Conservation (phyloP, 1,140 invertebrate genomes). For the Globodera rostochiensis region DNA sequence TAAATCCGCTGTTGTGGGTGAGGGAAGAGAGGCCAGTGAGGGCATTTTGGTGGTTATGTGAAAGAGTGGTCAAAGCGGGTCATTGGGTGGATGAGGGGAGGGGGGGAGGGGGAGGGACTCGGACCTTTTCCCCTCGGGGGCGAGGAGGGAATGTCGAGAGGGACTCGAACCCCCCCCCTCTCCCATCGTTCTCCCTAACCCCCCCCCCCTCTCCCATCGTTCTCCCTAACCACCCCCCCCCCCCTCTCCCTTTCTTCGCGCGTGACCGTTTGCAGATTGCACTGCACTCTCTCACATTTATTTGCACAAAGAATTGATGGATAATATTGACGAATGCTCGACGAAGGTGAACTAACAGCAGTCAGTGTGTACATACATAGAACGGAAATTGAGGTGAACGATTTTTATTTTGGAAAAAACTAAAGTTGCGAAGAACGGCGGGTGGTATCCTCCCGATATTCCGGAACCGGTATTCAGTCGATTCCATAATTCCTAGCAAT, state of each 20-base stretch:
- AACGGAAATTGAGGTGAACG: too few relatives aligned
- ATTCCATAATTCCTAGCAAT: too few relatives aligned
- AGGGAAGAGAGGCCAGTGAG: constrained; percentile 10
- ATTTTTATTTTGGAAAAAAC: too few relatives aligned
- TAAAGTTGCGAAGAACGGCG: too few relatives aligned
- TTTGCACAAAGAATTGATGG: not conserved
- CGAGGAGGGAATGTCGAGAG: not conserved
- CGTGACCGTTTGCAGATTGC: not conserved
- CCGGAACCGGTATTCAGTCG: too few relatives aligned
- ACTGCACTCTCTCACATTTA: not conserved
- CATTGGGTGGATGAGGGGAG: not conserved
- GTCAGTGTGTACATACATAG: not conserved
- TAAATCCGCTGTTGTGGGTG: constrained; percentile 11
- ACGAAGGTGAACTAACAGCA: not conserved
- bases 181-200: too few relatives aligned
- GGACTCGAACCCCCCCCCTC: too few relatives aligned
- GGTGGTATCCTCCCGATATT: too few relatives aligned
- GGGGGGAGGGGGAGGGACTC: too few relatives aligned
- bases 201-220: too few relatives aligned
- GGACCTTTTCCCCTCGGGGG: too few relatives aligned
- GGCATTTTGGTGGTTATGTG: constrained; percentile 16
- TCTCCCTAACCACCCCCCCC: too few relatives aligned
- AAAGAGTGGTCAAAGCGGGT: not conserved
- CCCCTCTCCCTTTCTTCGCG: not conserved
- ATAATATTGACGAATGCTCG: not conserved